Evolutionary conservation across 2,888 invertebrate genomes (phyloP), one percentile per base, ranked within the genome.

Genomic region (Emesis furor): DNA sequence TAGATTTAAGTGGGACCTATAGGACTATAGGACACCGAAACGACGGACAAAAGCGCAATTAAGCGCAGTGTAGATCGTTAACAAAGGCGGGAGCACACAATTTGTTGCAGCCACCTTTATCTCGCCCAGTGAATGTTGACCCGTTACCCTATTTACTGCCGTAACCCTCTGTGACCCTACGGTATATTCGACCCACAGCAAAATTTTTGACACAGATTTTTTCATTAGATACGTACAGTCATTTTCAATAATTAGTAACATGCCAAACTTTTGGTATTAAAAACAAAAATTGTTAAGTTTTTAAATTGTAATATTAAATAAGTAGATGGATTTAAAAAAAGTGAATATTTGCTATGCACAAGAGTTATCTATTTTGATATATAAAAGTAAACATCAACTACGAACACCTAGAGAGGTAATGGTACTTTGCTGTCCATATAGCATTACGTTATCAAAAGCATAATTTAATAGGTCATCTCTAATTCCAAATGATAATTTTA

Each of bases 61-160:
- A 96, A 96, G 93, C 94, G 94, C 96, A 96, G 95, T 93, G 92
- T 94, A 95, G 95, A 91, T 93, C 93, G 94, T 93, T 95, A 95
- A 96, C 95, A 95, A 96, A 94, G 95, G 93, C 93, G 92, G 92
- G 93, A 94, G 94, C 93, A 92, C 93, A 95, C 95, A 95, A 96
- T 96, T 96, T 96, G 96, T 95, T 96, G 95, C 96, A 96, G 96
- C 95, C 95, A 95, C 96, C 96, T 96, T 95, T 95, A 95, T 95
- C 94, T 93, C 93, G 92, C 92, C 93, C 92, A 95, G 94, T 95
- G 95, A 95, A 94, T 95, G 95, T 94, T 96, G 96, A 96, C 96
- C 96, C 95, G 96, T 96, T 95, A 95, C 95, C 96, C 96, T 94
- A 96, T 95, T 96, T 95, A 94, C 76, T 73, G 76, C 79, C 78